Base-by-base conservation (phyloP, 2,888 invertebrate genomes). In the Machimus atricapillus region DNA sequence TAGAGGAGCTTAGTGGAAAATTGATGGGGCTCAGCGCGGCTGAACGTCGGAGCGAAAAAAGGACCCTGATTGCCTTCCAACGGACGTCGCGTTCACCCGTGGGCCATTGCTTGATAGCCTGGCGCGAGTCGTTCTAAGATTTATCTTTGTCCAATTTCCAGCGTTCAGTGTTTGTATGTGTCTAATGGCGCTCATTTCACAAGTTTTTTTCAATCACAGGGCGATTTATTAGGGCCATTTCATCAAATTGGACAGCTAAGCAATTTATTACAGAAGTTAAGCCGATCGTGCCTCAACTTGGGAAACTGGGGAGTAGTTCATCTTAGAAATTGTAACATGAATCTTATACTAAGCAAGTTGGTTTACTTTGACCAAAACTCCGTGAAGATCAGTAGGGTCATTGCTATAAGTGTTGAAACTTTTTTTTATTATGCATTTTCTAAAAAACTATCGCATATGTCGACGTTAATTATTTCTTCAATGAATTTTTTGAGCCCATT, bases 91-190 rank as follows among this genome's bases (percentile, higher is more conserved):
- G 73, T 83, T 66, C 52, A 6, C 40, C 73, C 66, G 34, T 73
- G 31, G 83, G 66, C 14, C 58, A 83, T 73, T 23, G 27, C 40
- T 77, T 77, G 77, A 77, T 77, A 31, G 81, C 23, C 16, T 8
- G 31, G n/a, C 23, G 79, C 27, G 31, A 27, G 27, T 56, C 81
- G 34, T 52, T 81, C 52, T 52, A 52, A 81, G 81, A 81, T 81
- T 81, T 81, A 81, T 81, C 81, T 81, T 81, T 81, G 83, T 73
- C 73, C 73, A 66, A 83, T 66, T 83, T 83, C 43, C 19, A 73
- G 19, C 23, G 66, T 37, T 66, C 66, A 73, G 43, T 83, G 40
- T 66, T 83, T 73, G 37, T 83, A 58, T 37, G 23, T 37, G 43
- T 83, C 73, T 83, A 73, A 34, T 66, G 19, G 83, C 31, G 66